Base-by-base conservation (phyloP, 2,113 vertebrate species). In the Equus quagga region DNA sequence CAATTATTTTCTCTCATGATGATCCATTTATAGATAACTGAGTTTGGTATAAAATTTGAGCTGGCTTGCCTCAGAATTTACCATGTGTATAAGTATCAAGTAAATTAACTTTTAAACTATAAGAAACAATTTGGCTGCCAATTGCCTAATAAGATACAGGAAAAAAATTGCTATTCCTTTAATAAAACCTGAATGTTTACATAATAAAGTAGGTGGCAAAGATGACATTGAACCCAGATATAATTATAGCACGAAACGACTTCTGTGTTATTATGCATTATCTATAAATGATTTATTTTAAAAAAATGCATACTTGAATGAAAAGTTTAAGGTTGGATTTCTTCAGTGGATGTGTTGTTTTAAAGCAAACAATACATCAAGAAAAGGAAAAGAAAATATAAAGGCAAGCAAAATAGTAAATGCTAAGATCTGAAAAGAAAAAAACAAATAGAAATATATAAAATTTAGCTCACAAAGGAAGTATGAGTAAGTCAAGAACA, bases 71-170 rank as follows among this genome's bases (percentile, higher is more conserved):
- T 91, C 49, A 80, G 46, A 56, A 51, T 75, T 84, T 90, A 70
- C 28, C 21, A 41, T 44, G 15, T 64, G 67, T 8, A 1, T 95
- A 70, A 72, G 54, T 75, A 93, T 72, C 41, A 75, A 23, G 24
- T 79, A 92, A 84, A 87, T 91, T 67, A 70, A 96, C 75, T 75
- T 65, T 69, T 33, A 95, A 90, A 87, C 9, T 82, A 54, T 65
- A 60, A 67, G 78, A 58, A 75, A 60, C 44, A 23, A 64, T 88
- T 89, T 79, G 70, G 8, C 41, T 94, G 21, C 26, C 8, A 72
- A 82, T 90, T 76, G 82, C 69, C 31, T 62, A 72, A 24, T 41
- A 56, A 83, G 26, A 10, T 58, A 78, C 2, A 62, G 44, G 60
- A 70, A 82, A 54, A 17, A 79, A 51, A 78, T 54, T 54, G 14